Conservation (phyloP, 2,888 invertebrate genomes). For the Mythimna impura region DNA sequence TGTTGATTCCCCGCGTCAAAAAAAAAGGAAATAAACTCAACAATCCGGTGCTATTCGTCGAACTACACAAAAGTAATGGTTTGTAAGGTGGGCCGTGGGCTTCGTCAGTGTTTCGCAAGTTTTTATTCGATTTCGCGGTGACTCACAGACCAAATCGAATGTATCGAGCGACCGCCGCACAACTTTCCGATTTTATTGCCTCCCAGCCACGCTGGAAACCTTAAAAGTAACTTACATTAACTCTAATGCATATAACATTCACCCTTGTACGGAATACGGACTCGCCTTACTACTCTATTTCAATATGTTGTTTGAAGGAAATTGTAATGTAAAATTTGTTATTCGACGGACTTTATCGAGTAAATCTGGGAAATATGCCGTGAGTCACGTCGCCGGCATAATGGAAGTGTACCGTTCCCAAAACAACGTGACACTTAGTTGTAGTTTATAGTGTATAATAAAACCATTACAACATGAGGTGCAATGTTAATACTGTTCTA, state of each 20-base stretch:
- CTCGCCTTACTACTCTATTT: constrained; percentile 46
- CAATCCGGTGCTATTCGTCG: constrained; percentile 65
- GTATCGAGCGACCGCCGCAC: constrained; percentile 69
- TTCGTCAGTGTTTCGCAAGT: constrained; percentile 73
- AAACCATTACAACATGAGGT: constrained; percentile 29
- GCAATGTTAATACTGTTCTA: constrained; percentile 33
- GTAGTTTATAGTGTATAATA: constrained; percentile 48
- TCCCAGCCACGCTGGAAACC: constrained; percentile 72
- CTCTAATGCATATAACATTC: constrained; percentile 61
- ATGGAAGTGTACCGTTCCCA: constrained; percentile 35
- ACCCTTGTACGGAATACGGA: constrained; percentile 45
- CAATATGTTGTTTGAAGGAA: constrained; percentile 55
- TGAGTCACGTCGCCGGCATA: constrained; percentile 48
- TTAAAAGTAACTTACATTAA: constrained; percentile 76
- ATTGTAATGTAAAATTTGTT: constrained; percentile 52
- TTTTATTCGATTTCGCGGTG: constrained; percentile 75
- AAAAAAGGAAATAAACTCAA: constrained; percentile 28
- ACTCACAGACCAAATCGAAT: constrained; percentile 78
- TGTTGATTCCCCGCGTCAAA: too few relatives aligned
- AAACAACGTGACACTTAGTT: constrained; percentile 52
- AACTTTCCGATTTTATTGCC: constrained; percentile 79
- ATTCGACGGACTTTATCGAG: constrained; percentile 49
- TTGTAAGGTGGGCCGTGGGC: constrained; percentile 62
- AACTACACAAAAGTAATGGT: constrained; percentile 70
- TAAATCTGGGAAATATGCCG: constrained; percentile 50